Conservation (phyloP, 1,140 invertebrate species). For the Formica selysi region DNA sequence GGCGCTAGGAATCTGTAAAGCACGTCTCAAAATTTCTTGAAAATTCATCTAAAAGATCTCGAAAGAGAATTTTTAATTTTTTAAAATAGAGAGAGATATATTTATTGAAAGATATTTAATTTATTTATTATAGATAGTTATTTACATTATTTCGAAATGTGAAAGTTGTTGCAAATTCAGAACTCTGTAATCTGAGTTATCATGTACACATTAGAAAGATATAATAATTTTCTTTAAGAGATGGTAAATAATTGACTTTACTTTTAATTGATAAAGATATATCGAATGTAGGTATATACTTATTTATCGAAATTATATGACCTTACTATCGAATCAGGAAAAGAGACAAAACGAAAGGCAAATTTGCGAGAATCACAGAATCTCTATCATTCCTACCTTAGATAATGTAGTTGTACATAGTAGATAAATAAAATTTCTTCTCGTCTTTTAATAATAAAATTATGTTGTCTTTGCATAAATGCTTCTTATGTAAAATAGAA, state of each 20-base stretch:
- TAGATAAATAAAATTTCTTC: not conserved
- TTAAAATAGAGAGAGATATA: not conserved
- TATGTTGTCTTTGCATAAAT: not conserved
- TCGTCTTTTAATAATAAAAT: not conserved
- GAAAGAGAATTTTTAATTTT: not conserved
- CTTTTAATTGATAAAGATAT: not conserved
- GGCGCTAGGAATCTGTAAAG: not conserved
- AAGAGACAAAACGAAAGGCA: not conserved
- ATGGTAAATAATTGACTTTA: not conserved
- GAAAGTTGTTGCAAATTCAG: not conserved
- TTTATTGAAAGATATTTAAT: not conserved
- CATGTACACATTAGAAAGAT: too few species aligned
- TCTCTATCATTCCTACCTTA: not conserved
- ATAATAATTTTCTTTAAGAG: not conserved
- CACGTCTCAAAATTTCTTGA: constrained; percentile 1
- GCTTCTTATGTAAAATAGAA: not conserved
- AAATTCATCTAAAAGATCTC: not conserved
- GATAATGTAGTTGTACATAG: not conserved
- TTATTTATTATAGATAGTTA: not conserved
- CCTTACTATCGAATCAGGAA: not conserved
- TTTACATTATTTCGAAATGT: constrained; percentile 11
- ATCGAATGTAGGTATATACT: constrained; percentile 18
- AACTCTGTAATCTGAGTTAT: not conserved
- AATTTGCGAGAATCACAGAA: not conserved
- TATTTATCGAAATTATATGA: not conserved